Evolutionary conservation across 2,113 vertebrate species (phyloP).

Genomic region (Scartelaos histophorus): DNA sequence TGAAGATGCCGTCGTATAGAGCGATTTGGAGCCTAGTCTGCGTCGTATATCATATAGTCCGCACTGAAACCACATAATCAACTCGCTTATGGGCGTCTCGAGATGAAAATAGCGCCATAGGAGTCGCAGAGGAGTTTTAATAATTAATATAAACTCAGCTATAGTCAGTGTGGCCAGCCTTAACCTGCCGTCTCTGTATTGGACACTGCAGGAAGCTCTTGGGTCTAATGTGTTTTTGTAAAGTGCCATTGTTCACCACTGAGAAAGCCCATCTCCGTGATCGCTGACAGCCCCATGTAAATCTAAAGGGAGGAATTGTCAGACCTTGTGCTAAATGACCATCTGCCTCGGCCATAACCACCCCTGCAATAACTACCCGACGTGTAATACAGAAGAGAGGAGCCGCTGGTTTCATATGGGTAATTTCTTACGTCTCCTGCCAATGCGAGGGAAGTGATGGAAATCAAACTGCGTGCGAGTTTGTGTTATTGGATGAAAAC

Average conservation of each 20-base stretch:
- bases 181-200: conserved; percentile 67
- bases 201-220: conserved; percentile 47
- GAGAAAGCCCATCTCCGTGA: conserved; percentile 66
- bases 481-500: neutral
- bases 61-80: conserved; percentile 72
- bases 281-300: conserved; percentile 48
- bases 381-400: neutral
- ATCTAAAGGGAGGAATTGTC: conserved; percentile 40
- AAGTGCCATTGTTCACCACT: conserved; percentile 40
- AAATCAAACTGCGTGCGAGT: neutral
- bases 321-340: conserved; percentile 44
- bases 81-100: conserved; percentile 60
- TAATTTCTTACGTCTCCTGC: neutral
- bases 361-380: conserved; percentile 31
- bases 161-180: conserved; percentile 51
- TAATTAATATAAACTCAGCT: conserved; percentile 67
- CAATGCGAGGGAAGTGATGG: neutral
- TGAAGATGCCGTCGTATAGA: conserved; percentile 56
- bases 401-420: conserved; percentile 2
- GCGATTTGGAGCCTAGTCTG: conserved; percentile 54
- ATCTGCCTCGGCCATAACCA: conserved; percentile 47
- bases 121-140: conserved; percentile 63
- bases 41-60: conserved; percentile 63
- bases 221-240: conserved; percentile 54
- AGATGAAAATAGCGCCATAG: conserved; percentile 50